These are phyloP conservation scores for Hemaris fuciformis DNA, from an alignment of 2,888 invertebrate species.

Conservation along the genomic window DNA sequence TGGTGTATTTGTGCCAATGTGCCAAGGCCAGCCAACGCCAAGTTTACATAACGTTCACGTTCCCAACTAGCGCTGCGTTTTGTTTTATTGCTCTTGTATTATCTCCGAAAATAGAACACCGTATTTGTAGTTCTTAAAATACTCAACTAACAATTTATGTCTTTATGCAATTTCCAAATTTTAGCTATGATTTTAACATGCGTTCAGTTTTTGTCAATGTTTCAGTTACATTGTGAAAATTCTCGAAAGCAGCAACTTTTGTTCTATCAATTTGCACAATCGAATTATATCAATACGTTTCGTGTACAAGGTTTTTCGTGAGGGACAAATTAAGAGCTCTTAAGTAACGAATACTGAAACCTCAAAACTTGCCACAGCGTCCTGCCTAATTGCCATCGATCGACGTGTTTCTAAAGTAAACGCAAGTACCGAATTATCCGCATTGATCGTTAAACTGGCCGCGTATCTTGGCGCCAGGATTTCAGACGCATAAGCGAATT, in stretches of 20 bases:
- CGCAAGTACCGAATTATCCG: conserved; percentile 1
- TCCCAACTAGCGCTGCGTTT: conserved; percentile 24
- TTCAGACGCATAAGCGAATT: background rate
- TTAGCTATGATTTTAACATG: background rate
- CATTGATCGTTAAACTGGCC: background rate
- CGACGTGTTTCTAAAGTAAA: background rate
- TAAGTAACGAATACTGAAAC: background rate
- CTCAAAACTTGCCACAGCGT: background rate
- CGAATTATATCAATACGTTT: too few species aligned
- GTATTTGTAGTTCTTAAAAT: background rate
- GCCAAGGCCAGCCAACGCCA: conserved; percentile 49
- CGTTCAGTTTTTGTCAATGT: too few species aligned
- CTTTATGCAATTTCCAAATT: background rate
- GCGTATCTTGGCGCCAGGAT: background rate
- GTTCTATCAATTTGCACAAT: too few species aligned
- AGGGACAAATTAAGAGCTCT: background rate
- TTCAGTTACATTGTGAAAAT: too few species aligned
- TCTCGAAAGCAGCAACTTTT: too few species aligned
- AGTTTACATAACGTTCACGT: conserved; percentile 53
- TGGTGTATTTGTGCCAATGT: conserved; percentile 50
- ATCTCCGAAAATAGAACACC: conserved; percentile 11
- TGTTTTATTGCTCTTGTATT: conserved; percentile 17
- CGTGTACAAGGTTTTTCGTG: background rate
- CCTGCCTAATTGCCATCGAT: conserved; percentile 4
- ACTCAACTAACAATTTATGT: background rate